Conservation (phyloP, 2,113 vertebrate species). For the Chaetops frenatus region DNA sequence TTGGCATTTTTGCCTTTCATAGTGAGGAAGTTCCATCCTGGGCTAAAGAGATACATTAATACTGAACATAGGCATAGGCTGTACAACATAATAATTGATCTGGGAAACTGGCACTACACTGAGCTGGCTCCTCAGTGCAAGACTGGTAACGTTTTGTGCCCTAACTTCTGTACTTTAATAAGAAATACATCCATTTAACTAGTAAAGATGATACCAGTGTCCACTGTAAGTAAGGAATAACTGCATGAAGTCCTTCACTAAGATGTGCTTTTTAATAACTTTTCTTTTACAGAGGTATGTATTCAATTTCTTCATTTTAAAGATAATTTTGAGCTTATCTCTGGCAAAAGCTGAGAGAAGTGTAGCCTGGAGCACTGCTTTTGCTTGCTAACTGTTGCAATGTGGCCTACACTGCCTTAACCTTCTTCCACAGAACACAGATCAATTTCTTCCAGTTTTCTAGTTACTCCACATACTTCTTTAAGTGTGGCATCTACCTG, state of each 20-base stretch:
- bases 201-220: not conserved
- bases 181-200: not conserved
- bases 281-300: not conserved
- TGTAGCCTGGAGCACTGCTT: not conserved
- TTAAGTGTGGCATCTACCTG: not conserved
- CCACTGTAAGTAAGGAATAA: not conserved
- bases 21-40: not conserved
- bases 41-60: not conserved
- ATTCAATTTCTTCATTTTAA: not conserved
- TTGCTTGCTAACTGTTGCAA: not conserved
- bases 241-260: not conserved
- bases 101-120: not conserved
- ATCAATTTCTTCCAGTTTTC: not conserved
- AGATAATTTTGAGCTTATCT: not conserved
- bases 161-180: not conserved
- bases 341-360: not conserved
- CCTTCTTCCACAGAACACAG: not conserved
- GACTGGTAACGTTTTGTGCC: not conserved
- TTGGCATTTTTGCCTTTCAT: not conserved
- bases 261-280: not conserved
- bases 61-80: not conserved
- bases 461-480: not conserved
- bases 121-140: not conserved
- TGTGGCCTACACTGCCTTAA: not conserved
- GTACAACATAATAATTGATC: not conserved